Base-by-base conservation (phyloP, 64 coral and sea anemone genomes). In the Anthopleura sola region DNA sequence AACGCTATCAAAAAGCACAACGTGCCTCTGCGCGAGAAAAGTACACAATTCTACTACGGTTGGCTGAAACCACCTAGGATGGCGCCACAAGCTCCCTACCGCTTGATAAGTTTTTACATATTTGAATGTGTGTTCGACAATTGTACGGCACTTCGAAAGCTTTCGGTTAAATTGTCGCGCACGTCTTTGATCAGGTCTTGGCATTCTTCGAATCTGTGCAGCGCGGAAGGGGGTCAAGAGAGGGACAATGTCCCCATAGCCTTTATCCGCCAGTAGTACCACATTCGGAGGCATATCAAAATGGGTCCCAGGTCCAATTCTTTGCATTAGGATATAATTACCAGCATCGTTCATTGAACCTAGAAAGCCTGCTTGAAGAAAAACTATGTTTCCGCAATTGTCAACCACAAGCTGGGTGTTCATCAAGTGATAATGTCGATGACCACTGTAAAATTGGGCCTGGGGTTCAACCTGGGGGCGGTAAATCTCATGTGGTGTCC, bases 361-460 rank as follows among this genome's bases (percentile, higher is more conserved):
- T 6, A 74, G 62, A 28, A 86, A 40, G 15, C 84, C 34, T 47
- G 60, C 55, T 46, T 86, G 84, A n/a, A 86, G 34, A 71, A 86
- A 86, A 37, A 86, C 84, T 33, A 86, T 86, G 37, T 86, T 86
- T 24, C 57, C 57, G 19, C 55, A 34, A 44, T 88, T 88, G 21
- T 58, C 1, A 57, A 16, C 55, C 4, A 57, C n/a, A n/a, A n/a
- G n/a, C n/a, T n/a, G n/a, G n/a, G n/a, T n/a, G n/a, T n/a, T n/a
- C n/a, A n/a, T n/a, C 2, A 57, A 19, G 20, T 57, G 55, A 20
- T 57, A 57, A 1, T 57, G 55, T 16, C 18, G 55, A 68, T 68
- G n/a, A 29, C 60, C n/a, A 10, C 21, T 68, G 26, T 8, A 68
- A 68, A 68, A 77, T 20, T 76, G 14, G 31, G 33, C 34, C 76